Conservation (phyloP, 2,797 vertebrate genomes). For the Syndactyla subalaris region DNA sequence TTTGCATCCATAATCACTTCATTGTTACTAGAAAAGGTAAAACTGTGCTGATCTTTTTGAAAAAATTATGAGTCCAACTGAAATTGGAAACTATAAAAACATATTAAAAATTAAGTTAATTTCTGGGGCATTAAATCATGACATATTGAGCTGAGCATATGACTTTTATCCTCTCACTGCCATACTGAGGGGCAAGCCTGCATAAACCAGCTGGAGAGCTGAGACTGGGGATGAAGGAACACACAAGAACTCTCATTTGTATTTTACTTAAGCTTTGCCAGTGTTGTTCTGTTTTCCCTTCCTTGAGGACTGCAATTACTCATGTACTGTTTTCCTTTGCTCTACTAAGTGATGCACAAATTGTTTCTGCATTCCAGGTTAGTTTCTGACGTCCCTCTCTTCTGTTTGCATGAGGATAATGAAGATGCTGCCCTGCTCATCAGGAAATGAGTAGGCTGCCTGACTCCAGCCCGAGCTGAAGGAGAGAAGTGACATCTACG, state of each 20-base stretch:
- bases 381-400: neutral
- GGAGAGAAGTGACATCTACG: neutral
- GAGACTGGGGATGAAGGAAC: neutral
- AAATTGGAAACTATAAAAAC: neutral
- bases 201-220: neutral
- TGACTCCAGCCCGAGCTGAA: neutral
- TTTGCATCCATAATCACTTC: neutral
- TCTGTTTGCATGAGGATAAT: neutral
- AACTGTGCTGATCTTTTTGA: neutral
- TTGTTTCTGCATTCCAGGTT: neutral
- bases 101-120: neutral
- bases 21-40: neutral
- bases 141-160: neutral
- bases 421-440: neutral
- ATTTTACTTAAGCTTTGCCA: neutral
- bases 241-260: neutral
- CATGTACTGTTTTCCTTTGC: neutral
- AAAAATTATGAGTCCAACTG: neutral
- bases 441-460: neutral
- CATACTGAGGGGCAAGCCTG: fast-evolving
- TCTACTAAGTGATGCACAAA: neutral
- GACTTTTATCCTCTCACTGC: neutral
- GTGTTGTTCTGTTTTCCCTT: neutral
- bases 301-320: neutral
- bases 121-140: neutral